These are phyloP conservation scores for Myopa tessellatipennis DNA, from an alignment of 2,888 invertebrate genomes.

Conservation along the genomic window DNA sequence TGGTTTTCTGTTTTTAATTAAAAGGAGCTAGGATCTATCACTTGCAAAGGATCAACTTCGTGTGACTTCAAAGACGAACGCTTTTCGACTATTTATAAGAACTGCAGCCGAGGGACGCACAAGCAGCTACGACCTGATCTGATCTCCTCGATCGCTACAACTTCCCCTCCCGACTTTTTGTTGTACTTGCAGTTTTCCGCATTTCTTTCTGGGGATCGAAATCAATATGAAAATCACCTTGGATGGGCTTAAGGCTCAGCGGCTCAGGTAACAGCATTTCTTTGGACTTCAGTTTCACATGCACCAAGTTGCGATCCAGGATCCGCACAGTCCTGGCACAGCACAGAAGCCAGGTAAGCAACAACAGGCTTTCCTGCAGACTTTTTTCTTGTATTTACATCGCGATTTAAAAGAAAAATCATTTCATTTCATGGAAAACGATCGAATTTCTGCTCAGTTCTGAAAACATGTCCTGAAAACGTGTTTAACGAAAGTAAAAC, in stretches of 20 bases:
- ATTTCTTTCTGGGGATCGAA: neutral
- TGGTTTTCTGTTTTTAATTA: slow-evolving; percentile 43
- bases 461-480: neutral
- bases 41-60: slow-evolving; percentile 55
- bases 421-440: neutral
- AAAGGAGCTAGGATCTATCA: slow-evolving; percentile 61
- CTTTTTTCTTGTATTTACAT: no score
- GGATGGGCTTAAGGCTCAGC: neutral
- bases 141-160: neutral
- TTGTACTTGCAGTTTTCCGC: neutral
- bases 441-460: neutral
- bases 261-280: neutral
- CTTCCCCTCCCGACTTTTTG: neutral
- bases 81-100: slow-evolving; percentile 29
- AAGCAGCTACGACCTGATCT: neutral
- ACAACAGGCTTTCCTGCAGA: neutral
- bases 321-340: neutral
- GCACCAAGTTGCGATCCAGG: no score
- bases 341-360: slow-evolving; percentile 13
- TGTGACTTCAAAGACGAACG: slow-evolving; percentile 49
- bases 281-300: no score
- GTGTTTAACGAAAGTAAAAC: neutral
- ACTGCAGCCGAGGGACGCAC: neutral
- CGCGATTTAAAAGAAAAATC: neutral
- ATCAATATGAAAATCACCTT: neutral